Evolutionary conservation across 2,888 invertebrate genomes (phyloP), one percentile per base, ranked within the genome.

Genomic region (Leptura quadrifasciata): DNA sequence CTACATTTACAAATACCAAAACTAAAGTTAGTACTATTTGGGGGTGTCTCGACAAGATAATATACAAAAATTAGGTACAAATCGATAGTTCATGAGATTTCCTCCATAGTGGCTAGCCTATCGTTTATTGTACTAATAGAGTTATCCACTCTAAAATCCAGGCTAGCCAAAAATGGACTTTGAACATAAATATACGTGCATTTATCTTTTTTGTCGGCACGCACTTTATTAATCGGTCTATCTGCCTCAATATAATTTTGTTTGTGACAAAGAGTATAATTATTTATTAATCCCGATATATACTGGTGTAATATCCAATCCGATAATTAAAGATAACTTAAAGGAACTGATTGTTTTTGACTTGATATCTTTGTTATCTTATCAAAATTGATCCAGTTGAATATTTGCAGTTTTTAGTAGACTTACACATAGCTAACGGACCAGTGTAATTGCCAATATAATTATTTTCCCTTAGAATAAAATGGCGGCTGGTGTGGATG

Each of bases 401-500:
- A 35, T 17, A 39, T 69, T 69, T 35, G 57, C 20, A 35, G 55
- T 35, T 69, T 69, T 17, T 58, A 57, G 39, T 69, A 27, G 57
- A 57, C 57, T 5, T n/a, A n/a, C 55, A n/a, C 55, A 24, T 58
- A 18, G 31, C 55, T 69, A 31, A 54, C 18, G 27, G 18, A 27
- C 18, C 2, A 18, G n/a, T 31, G 21, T 18, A 35, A 31, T 15
- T 17, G 18, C 57, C 18, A 52, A 31, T 47, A 54, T 55, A 47
- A 20, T 8, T 39, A 24, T 47, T 52, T 2, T 20, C 10, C 17
- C 4, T 35, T n/a, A 57, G 24, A 47, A 75, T 72, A 57, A 47
- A 47, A 75, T 72, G 75, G 65, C 71, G 57, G 20, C 65, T n/a
- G 21, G 55, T 63, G 55, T 82, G 9, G 75, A 85, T 68, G 82